A percentile compares a stretch with the other conserved stretches of the same genome.
Evolutionary conservation across 2,888 invertebrate genomes (phyloP).

Genomic region (Mantis religiosa): DNA sequence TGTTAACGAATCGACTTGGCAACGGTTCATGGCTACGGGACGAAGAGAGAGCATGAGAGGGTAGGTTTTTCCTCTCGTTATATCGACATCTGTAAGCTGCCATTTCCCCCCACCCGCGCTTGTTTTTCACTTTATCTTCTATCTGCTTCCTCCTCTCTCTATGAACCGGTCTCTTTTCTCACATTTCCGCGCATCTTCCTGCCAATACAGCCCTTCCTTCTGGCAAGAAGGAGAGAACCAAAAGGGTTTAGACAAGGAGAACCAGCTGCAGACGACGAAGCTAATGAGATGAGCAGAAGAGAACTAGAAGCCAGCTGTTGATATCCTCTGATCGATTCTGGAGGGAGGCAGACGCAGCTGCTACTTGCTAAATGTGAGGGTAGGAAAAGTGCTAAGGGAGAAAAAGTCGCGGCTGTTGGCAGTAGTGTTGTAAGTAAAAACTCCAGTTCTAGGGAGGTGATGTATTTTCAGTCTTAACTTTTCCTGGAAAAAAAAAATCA

Average conservation of each 20-base stretch:
- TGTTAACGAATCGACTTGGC: conserved; percentile 13
- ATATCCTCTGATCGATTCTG: conserved; percentile 24
- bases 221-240: not conserved
- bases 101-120: not conserved
- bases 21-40: not conserved
- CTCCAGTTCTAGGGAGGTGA: not conserved
- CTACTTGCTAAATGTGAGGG: conserved; percentile 22
- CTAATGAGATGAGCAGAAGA: conserved; percentile 26
- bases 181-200: conserved; percentile 1
- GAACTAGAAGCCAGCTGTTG: conserved; percentile 20
- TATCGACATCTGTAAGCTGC: conserved; percentile 15
- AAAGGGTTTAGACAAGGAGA: not conserved
- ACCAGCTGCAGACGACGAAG: not conserved
- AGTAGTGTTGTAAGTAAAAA: not conserved
- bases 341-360: conserved; percentile 17
- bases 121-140: conserved; percentile 14
- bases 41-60: not conserved
- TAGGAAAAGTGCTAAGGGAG: not conserved
- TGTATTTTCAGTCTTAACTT: not conserved
- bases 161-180: not conserved
- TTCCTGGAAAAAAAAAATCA: too few relatives aligned
- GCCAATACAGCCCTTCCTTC: conserved; percentile 1
- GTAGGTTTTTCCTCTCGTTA: conserved; percentile 2
- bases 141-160: not conserved
- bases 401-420: conserved; percentile 7